Evolutionary conservation across 2,888 invertebrate genomes (phyloP).

Genomic region (Bruchidius siliquastri): DNA sequence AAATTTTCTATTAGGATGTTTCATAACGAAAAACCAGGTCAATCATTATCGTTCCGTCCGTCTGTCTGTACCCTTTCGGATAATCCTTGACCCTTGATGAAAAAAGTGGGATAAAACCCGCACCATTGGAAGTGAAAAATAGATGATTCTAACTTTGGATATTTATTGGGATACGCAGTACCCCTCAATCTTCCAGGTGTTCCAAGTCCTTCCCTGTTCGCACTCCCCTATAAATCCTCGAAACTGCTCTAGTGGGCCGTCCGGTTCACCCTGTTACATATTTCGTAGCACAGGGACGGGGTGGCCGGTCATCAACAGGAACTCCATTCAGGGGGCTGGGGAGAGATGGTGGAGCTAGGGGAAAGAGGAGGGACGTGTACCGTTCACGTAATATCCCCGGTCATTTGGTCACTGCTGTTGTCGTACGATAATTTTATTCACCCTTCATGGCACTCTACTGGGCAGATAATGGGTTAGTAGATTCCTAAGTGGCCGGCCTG

Average conservation of each 20-base stretch:
- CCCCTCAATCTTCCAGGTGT: too few species aligned
- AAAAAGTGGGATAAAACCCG: too few species aligned
- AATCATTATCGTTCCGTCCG: too few species aligned
- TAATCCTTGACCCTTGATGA: too few species aligned
- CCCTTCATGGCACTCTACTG: not conserved
- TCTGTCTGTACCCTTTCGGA: too few species aligned
- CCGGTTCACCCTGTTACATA: not conserved
- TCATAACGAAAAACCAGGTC: too few species aligned
- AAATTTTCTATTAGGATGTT: too few species aligned
- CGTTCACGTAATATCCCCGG: not conserved
- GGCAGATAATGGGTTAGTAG: not conserved
- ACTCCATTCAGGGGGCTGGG: not conserved
- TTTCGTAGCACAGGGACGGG: not conserved
- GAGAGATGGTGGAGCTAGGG: not conserved
- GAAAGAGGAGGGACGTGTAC: not conserved
- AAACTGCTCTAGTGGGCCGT: not conserved
- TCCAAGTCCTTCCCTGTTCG: not conserved
- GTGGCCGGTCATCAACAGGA: not conserved
- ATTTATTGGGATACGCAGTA: too few species aligned
- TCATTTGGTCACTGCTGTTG: not conserved
- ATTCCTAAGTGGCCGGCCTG: not conserved
- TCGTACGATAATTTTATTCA: not conserved
- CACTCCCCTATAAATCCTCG: not conserved
- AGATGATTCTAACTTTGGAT: too few species aligned
- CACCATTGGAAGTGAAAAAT: too few species aligned